Percentiles rank a stretch among this genome's conserved stretches.
Evolutionary conservation across 2,888 invertebrate species (phyloP).

Genomic region (Morinoia aosen): DNA sequence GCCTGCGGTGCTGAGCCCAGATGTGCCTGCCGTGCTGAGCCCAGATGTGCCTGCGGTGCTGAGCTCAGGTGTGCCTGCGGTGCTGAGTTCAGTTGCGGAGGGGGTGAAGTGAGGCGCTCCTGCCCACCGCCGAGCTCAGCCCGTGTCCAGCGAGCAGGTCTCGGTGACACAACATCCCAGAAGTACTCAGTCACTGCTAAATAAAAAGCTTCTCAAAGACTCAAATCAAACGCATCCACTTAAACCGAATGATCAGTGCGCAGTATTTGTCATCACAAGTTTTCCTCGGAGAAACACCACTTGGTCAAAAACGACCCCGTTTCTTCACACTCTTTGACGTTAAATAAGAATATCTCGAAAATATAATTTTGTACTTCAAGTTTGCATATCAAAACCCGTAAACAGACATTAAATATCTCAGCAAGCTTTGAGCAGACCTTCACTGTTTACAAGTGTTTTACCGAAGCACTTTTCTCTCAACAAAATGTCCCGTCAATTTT

Average conservation of each 20-base stretch:
- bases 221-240: neutral
- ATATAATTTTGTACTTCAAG: neutral
- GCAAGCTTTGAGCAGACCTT: neutral
- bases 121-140: too few relatives aligned
- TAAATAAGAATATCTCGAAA: neutral
- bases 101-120: too few relatives aligned
- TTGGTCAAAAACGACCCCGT: neutral
- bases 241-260: neutral
- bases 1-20: too few relatives aligned
- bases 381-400: neutral
- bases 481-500: neutral
- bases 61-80: too few relatives aligned
- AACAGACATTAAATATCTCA: neutral
- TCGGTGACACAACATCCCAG: too few relatives aligned
- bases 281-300: neutral
- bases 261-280: neutral
- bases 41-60: too few relatives aligned
- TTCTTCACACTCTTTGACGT: neutral
- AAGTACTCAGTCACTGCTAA: too few relatives aligned
- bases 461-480: neutral
- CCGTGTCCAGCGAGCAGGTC: too few relatives aligned
- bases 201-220: neutral
- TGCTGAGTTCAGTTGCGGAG: too few relatives aligned
- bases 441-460: neutral
- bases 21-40: too few relatives aligned